phyloP scores from a whole-genome alignment of 2,797 vertebrate species.

The Oreortyx pictus region DNA sequence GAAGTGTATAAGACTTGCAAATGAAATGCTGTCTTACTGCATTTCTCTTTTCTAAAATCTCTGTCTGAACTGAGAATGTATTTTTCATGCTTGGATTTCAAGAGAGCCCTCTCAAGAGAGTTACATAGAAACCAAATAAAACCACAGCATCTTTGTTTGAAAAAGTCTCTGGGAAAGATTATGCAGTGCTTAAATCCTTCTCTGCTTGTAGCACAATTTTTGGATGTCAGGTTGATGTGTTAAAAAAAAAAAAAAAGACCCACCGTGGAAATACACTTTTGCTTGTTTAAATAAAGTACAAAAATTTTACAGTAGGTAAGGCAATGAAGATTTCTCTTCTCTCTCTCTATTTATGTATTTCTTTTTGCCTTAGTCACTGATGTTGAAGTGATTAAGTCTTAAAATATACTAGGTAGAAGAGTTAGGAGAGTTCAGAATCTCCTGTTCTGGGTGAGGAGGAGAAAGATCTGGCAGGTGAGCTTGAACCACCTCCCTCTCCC shows the following conservation, averaged over 20 bases:
- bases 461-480: not conserved
- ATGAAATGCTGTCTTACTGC: conserved; percentile 62
- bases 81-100: conserved; percentile 72
- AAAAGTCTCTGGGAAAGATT: conserved; percentile 55
- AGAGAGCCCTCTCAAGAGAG: conserved; percentile 57
- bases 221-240: not conserved
- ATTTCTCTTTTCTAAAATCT: conserved; percentile 52
- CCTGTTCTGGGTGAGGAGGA: not conserved
- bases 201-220: conserved; percentile 22
- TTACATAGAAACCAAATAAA: conserved; percentile 68
- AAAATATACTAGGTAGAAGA: not conserved
- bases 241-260: not conserved
- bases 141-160: conserved; percentile 52
- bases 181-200: conserved; percentile 41
- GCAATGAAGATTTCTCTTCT: not conserved
- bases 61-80: conserved; percentile 61
- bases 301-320: not conserved
- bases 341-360: too few species aligned
- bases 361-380: not conserved
- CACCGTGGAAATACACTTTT: not conserved
- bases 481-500: not conserved
- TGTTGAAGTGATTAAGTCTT: not conserved
- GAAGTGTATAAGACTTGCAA: conserved; percentile 71
- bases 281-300: not conserved
- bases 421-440: not conserved